Percentiles rank a stretch among this genome's conserved stretches.
These are phyloP conservation scores for Tringa solitaria DNA, from an alignment of 2,113 vertebrate species.

Conservation along the genomic window DNA sequence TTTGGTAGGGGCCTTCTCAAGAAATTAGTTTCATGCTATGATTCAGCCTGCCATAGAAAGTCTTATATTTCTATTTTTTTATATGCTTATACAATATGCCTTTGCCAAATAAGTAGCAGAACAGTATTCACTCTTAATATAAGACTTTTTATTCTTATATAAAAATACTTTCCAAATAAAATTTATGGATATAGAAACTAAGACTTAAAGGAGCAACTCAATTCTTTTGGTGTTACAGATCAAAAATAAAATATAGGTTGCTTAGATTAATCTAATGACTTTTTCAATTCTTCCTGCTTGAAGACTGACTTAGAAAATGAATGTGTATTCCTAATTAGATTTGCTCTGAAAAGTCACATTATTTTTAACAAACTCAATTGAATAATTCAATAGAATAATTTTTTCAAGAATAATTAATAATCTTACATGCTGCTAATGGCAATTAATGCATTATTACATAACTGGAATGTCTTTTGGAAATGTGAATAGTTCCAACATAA, in stretches of 20 bases:
- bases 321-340: neutral
- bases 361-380: neutral
- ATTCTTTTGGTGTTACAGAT: neutral
- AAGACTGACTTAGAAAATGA: neutral
- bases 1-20: neutral
- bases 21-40: neutral
- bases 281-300: neutral
- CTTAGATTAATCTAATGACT: neutral
- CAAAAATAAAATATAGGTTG: neutral
- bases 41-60: neutral
- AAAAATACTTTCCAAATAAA: conserved; percentile 22
- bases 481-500: neutral
- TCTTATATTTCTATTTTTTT: neutral
- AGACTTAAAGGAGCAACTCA: neutral
- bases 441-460: neutral
- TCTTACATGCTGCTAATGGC: neutral
- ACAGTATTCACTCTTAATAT: neutral
- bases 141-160: neutral
- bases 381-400: neutral
- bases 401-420: neutral
- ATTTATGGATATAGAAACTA: neutral
- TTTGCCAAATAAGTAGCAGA: conserved; percentile 31
- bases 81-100: neutral
- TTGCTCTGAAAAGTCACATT: neutral
- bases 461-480: neutral